Percentiles rank a stretch among this genome's conserved stretches.
Conservation (phyloP, 2,113 vertebrate genomes). For the Rhineura floridana region DNA sequence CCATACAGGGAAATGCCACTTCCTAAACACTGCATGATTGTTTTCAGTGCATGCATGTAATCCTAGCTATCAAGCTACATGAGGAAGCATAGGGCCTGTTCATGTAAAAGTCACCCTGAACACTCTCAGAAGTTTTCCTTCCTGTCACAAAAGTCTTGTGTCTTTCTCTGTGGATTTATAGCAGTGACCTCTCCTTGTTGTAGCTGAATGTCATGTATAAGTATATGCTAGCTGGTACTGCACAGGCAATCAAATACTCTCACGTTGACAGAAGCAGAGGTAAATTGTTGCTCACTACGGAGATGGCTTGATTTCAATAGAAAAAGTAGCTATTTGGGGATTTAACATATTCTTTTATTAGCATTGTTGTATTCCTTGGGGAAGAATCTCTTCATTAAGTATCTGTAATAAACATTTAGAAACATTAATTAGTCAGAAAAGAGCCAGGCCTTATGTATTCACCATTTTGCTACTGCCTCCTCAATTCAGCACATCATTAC, state of each 20-base stretch:
- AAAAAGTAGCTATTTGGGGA: conserved; percentile 27
- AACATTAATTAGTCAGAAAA: background rate
- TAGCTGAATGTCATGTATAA: background rate
- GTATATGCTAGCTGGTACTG: background rate
- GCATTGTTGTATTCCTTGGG: background rate
- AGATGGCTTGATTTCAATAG: conserved; percentile 30
- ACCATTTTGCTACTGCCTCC: background rate
- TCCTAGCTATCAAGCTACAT: background rate
- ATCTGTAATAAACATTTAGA: background rate
- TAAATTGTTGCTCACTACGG: background rate
- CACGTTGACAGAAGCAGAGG: background rate
- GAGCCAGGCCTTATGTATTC: background rate
- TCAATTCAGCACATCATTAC: background rate
- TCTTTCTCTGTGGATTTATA: background rate
- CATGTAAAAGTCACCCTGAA: background rate
- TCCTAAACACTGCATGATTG: background rate
- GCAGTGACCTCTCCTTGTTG: background rate
- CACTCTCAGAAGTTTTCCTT: background rate
- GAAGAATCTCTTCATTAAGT: background rate
- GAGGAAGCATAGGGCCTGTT: background rate
- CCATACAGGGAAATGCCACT: background rate
- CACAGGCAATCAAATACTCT: background rate
- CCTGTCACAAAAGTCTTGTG: background rate
- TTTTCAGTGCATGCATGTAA: background rate
- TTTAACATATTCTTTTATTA: conserved; percentile 8